Base-by-base conservation (phyloP, 2,113 vertebrate genomes). In the Psittacus erithacus region DNA sequence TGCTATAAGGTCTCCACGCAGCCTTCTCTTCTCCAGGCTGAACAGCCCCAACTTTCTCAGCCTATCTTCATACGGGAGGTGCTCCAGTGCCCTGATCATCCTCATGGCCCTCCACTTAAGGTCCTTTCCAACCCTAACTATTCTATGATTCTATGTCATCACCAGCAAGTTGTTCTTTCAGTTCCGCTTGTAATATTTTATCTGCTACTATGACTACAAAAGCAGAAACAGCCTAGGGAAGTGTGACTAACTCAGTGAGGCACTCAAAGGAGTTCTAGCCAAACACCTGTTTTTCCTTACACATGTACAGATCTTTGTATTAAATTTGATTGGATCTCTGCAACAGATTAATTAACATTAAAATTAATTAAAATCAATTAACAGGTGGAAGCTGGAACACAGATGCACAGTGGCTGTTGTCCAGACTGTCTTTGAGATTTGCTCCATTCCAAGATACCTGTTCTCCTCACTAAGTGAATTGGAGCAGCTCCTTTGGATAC, bases 331-430 rank as follows among this genome's bases (percentile, higher is more conserved):
- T 3, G 4, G 70, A 75, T 10, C 11, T 64, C 81, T 27, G 70
- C 29, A 64, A 53, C 12, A 87, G 39, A 39, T 24, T 17, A 75
- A 81, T 44, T 22, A 44, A 71, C 65, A 39, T 39, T 39, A 39
- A 39, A 39, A 39, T 39, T 39, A 39, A 39, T 39, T 39, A 67
- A 75, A 63, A 70, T 11, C 38, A 65, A 10, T 55, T 33, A 82
- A 41, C 0, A 0, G 27, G 20, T 8, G 17, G 77, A 75, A 71
- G 46, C 0, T 62, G 41, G 38, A 81, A 49, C n/a, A 63, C 22
- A 27, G 50, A 44, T 6, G 20, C 8, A 57, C 35, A 39, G 35
- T 9, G 15, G 12, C 8, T 73, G 11, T 7, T 35, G 10, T 28
- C 49, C 20, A 25, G 4, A 20, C 4, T 5, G 6, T 15, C 55